phyloP scores from a whole-genome alignment of 2,797 vertebrate genomes.

The Helostoma temminkii region DNA sequence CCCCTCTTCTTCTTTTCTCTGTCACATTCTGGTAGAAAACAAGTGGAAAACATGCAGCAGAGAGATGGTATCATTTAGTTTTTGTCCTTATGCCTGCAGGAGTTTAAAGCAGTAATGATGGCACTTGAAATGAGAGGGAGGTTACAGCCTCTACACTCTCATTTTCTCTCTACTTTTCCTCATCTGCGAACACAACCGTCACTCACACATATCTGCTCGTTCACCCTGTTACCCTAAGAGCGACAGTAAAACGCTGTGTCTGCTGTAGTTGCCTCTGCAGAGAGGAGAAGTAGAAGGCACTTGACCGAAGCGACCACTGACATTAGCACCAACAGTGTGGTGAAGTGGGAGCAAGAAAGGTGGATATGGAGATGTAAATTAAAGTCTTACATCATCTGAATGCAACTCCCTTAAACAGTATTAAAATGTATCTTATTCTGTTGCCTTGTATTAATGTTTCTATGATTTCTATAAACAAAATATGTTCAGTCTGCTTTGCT shows the following conservation, averaged over 20 bases:
- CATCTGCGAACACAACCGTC: constrained; percentile 36
- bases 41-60: constrained; percentile 8
- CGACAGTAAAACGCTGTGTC: constrained; percentile 14
- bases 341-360: background rate
- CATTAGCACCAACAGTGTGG: background rate
- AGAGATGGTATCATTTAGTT: constrained; percentile 31
- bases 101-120: constrained; percentile 45
- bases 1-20: constrained; percentile 20
- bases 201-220: constrained; percentile 18
- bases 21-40: constrained; percentile 31
- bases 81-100: constrained; percentile 36
- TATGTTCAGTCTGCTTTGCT: background rate
- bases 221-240: constrained; percentile 10
- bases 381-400: background rate
- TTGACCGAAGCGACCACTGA: no score
- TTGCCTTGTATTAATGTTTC: no score
- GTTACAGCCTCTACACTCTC: constrained; percentile 18
- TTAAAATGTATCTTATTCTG: no score
- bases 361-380: background rate
- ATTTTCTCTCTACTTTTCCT: constrained; percentile 11
- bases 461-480: no score
- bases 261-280: constrained; percentile 26
- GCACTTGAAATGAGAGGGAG: constrained; percentile 32
- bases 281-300: no score
- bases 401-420: background rate